These are phyloP conservation scores for Zaprionus lachaisei DNA, from an alignment of 1,140 invertebrate genomes.

Conservation along the genomic window DNA sequence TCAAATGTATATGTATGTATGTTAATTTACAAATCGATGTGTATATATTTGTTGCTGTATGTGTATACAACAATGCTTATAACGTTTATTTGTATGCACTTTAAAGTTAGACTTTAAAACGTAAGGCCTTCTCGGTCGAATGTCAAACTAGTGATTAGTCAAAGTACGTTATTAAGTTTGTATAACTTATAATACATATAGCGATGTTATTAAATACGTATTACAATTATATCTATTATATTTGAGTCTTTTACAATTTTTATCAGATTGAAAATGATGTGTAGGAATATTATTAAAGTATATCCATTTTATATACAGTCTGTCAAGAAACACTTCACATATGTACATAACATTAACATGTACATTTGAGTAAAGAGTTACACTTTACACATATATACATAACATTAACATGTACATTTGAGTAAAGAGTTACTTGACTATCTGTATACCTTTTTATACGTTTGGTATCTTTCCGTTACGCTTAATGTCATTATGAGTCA, in stretches of 20 bases:
- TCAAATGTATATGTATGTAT: slow-evolving; percentile 17
- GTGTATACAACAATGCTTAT: slow-evolving; percentile 10
- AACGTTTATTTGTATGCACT: slow-evolving; percentile 26
- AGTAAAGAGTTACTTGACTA: too few relatives aligned
- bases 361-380: too few relatives aligned
- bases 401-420: too few relatives aligned
- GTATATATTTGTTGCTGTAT: slow-evolving; percentile 3
- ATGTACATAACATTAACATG: too few relatives aligned
- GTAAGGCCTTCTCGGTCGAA: slow-evolving; percentile 52
- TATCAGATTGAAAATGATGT: neutral
- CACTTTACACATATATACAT: too few relatives aligned
- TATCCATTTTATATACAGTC: too few relatives aligned
- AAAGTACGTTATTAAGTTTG: slow-evolving; percentile 42
- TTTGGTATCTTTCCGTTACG: too few relatives aligned
- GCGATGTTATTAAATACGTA: slow-evolving; percentile 37
- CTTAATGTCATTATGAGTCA: too few relatives aligned
- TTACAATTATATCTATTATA: slow-evolving; percentile 26
- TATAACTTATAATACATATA: slow-evolving; percentile 36
- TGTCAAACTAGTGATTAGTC: slow-evolving; percentile 47
- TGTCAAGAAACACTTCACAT: too few relatives aligned
- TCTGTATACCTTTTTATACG: too few relatives aligned
- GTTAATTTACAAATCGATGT: slow-evolving; percentile 14
- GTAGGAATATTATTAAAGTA: too few relatives aligned
- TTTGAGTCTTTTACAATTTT: slow-evolving; percentile 12
- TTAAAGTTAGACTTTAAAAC: slow-evolving; percentile 44